phyloP scores from a whole-genome alignment of 2,113 vertebrate species.

The Chaetura pelagica region DNA sequence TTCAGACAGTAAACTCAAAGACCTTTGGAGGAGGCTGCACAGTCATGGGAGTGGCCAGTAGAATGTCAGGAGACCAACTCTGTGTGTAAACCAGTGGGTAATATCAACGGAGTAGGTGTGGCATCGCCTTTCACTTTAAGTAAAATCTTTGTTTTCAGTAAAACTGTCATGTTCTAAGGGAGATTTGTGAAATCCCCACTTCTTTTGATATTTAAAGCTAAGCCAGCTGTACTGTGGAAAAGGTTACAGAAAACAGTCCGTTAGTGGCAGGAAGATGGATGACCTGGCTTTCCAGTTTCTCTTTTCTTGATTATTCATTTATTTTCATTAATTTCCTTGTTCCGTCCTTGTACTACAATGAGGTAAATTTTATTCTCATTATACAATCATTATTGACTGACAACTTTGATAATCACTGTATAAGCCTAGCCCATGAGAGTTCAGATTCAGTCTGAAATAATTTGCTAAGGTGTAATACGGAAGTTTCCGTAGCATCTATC shows the following conservation, averaged over 20 bases:
- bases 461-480: neutral
- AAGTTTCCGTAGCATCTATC: neutral
- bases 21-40: neutral
- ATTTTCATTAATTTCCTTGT: neutral
- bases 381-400: neutral
- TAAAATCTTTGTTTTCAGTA: neutral
- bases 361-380: neutral
- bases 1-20: neutral
- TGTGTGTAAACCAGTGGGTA: neutral
- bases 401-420: neutral
- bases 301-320: neutral
- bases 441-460: neutral
- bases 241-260: neutral
- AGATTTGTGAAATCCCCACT: neutral
- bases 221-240: neutral
- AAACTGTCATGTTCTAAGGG: neutral
- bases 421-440: neutral
- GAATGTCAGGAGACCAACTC: neutral
- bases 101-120: neutral
- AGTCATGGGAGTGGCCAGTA: neutral
- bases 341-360: neutral
- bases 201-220: neutral
- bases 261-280: neutral
- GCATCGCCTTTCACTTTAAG: neutral
- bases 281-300: neutral